phyloP scores from a whole-genome alignment of 2,888 invertebrate genomes.

The Drepanosiphum platanoidis region DNA sequence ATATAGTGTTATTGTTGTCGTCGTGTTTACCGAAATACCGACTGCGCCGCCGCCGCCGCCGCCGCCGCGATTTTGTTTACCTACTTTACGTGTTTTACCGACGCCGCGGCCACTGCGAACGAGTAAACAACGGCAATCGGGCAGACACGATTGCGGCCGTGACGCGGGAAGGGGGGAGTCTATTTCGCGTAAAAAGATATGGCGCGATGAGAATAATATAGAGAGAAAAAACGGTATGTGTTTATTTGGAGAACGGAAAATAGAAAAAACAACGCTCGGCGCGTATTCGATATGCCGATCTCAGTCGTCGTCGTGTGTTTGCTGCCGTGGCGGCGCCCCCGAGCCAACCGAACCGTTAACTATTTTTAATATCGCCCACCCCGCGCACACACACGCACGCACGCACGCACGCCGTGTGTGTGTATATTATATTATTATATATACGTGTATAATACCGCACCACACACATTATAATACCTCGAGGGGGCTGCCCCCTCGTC shows the following conservation, averaged over 20 bases:
- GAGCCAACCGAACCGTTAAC: conserved; percentile 55
- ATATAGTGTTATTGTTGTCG: neutral
- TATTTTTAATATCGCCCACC: conserved; percentile 45
- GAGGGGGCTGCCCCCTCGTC: conserved; percentile 32
- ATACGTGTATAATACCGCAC: too few relatives aligned
- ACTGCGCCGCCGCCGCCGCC: neutral
- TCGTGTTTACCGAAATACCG: conserved; percentile 30
- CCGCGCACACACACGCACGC: neutral
- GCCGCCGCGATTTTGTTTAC: neutral
- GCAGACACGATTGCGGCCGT: neutral
- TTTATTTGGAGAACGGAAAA: conserved; percentile 3
- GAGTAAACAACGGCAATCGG: neutral
- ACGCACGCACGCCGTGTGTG: neutral
- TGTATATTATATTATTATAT: neutral
- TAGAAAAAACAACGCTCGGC: conserved; percentile 5
- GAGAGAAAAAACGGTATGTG: neutral
- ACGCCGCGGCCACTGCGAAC: conserved; percentile 1
- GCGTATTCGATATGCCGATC: neutral
- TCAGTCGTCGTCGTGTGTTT: neutral
- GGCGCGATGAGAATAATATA: neutral
- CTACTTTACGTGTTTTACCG: neutral
- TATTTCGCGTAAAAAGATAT: neutral
- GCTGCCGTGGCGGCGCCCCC: conserved; percentile 23
- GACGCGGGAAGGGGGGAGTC: neutral
- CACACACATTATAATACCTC: conserved; percentile 36